Conservation (phyloP, 2,797 vertebrate species). For the Poeciliopsis turneri region DNA sequence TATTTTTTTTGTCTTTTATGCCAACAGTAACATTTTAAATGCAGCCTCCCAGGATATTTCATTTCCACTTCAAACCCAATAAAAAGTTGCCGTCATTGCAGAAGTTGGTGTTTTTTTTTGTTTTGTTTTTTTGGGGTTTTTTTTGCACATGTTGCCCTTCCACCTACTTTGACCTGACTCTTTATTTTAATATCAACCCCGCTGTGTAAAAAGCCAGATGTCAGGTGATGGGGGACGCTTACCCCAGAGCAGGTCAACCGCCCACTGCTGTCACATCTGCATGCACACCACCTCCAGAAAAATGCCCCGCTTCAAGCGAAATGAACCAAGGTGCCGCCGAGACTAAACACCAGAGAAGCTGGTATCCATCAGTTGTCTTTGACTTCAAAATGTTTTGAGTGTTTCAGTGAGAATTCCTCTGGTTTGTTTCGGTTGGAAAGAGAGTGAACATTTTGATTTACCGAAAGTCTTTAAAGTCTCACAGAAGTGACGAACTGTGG, state of each 20-base stretch:
- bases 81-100: conserved; percentile 5
- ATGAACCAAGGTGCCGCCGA: conserved; percentile 29
- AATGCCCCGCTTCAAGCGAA: conserved; percentile 44
- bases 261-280: conserved; percentile 49
- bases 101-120: not conserved
- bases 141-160: conserved; percentile 29
- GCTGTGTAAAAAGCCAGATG: conserved; percentile 49
- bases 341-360: conserved; percentile 57
- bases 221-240: conserved; percentile 40
- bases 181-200: conserved; percentile 23
- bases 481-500: conserved; percentile 10
- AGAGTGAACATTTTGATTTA: conserved; percentile 9
- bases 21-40: not conserved
- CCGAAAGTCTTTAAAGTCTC: conserved; percentile 17
- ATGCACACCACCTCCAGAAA: conserved; percentile 36
- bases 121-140: not conserved
- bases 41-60: not conserved
- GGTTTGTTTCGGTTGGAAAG: conserved; percentile 57
- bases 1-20: not conserved
- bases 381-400: conserved; percentile 1
- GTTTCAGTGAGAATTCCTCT: conserved; percentile 8
- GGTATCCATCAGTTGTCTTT: conserved; percentile 38
- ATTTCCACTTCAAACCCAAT: not conserved
- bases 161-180: conserved; percentile 26
- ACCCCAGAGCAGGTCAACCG: conserved; percentile 40